phyloP scores from a whole-genome alignment of 2,888 invertebrate species.

The Scaptomyza parva region DNA sequence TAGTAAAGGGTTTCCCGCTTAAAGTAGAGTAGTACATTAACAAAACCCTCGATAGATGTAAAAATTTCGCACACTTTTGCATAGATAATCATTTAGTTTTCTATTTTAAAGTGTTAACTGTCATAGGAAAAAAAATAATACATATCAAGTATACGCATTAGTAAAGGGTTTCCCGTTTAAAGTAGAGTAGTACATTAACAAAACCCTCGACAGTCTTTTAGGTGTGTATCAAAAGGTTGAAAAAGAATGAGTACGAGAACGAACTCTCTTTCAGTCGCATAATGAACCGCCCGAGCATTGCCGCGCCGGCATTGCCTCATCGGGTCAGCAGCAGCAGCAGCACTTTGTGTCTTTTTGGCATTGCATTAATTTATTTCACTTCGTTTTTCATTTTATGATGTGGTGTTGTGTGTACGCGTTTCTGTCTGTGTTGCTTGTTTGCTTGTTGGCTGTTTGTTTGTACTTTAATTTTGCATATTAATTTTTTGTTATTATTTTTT shows the following conservation, averaged over 20 bases:
- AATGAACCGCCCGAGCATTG: slow-evolving; percentile 13
- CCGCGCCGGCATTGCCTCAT: background rate
- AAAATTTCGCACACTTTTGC: too few species aligned
- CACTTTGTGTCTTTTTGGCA: slow-evolving; percentile 28
- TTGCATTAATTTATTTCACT: slow-evolving; percentile 57
- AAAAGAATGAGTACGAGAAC: too few species aligned
- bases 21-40: too few species aligned
- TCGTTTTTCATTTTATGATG: slow-evolving; percentile 22
- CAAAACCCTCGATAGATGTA: too few species aligned
- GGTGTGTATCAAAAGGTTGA: too few species aligned
- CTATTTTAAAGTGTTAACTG: too few species aligned
- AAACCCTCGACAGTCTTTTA: too few species aligned
- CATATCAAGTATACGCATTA: too few species aligned
- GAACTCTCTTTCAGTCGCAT: background rate
- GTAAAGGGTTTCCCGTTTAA: too few species aligned
- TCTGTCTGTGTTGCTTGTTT: slow-evolving; percentile 36
- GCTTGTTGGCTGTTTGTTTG: slow-evolving; percentile 29
- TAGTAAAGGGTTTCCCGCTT: background rate
- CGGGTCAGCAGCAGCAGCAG: slow-evolving; percentile 8
- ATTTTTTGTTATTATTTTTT: slow-evolving; percentile 43
- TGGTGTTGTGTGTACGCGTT: slow-evolving; percentile 1
- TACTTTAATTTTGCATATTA: slow-evolving; percentile 43
- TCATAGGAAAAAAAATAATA: too few species aligned
- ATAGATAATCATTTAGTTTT: too few species aligned
- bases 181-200: too few species aligned